Percentiles rank a stretch among this genome's conserved stretches.
Evolutionary conservation across 1,140 invertebrate genomes (phyloP).

Genomic region (Oedothorax gibbosus): DNA sequence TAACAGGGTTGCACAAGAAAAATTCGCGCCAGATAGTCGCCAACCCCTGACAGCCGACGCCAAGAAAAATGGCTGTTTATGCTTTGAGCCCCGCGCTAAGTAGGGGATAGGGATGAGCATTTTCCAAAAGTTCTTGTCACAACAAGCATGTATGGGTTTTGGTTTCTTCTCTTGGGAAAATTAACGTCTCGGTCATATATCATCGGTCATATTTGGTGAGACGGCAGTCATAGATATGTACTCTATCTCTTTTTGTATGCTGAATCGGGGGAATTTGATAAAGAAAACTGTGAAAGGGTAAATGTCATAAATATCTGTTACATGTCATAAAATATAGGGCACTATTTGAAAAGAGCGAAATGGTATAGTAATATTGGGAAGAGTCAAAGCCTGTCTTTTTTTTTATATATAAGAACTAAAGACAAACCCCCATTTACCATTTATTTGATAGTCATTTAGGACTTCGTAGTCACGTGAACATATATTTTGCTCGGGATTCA

Average conservation of each 20-base stretch:
- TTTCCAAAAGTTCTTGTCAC: slow-evolving; percentile 37
- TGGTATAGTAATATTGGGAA: too few species aligned
- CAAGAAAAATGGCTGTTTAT: slow-evolving; percentile 59
- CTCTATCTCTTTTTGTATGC: neutral
- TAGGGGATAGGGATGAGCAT: slow-evolving; percentile 36
- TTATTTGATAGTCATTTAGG: too few species aligned
- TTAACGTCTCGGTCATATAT: neutral
- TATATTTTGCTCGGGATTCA: too few species aligned
- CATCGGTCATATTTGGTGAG: neutral
- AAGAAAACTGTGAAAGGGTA: too few species aligned
- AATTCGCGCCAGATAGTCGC: slow-evolving; percentile 46
- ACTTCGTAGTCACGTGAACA: too few species aligned
- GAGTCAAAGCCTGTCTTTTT: too few species aligned
- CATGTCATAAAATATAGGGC: too few species aligned
- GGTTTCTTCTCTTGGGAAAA: slow-evolving; percentile 14
- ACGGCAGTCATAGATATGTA: neutral
- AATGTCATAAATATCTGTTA: too few species aligned
- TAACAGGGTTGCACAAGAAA: slow-evolving; percentile 30
- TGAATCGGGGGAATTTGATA: too few species aligned
- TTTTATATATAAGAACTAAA: too few species aligned
- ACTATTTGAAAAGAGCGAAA: too few species aligned
- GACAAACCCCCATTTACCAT: too few species aligned
- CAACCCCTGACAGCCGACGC: slow-evolving; percentile 36
- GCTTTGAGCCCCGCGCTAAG: slow-evolving; percentile 23
- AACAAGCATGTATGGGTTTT: neutral